Percentiles rank a stretch among this genome's conserved stretches.
Evolutionary conservation across 2,113 vertebrate species (phyloP).

Genomic region (Bufo gargarizans): DNA sequence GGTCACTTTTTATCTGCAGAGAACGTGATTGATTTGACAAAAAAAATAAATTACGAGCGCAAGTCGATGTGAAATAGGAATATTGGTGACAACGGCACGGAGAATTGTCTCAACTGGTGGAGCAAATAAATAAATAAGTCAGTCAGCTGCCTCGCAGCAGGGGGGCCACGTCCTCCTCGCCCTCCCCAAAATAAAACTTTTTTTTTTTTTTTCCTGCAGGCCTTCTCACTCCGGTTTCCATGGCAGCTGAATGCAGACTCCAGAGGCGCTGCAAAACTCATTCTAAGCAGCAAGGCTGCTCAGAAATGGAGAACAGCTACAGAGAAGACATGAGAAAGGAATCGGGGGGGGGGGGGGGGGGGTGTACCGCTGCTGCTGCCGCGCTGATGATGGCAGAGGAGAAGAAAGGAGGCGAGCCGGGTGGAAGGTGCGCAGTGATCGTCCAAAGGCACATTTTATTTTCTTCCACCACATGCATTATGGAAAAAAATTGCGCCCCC

Average conservation of each 20-base stretch:
- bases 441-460: neutral
- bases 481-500: no score
- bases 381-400: neutral
- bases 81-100: neutral
- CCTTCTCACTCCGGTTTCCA: conserved; percentile 40
- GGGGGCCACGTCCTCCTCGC: conserved; percentile 30
- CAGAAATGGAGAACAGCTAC: conserved; percentile 20
- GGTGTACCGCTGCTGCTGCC: neutral
- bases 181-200: conserved; percentile 45
- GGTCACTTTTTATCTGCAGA: conserved; percentile 3
- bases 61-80: conserved; percentile 6
- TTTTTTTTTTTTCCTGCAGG: conserved; percentile 36
- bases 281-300: conserved; percentile 15
- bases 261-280: conserved; percentile 44
- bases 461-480: neutral
- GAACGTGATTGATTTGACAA: neutral
- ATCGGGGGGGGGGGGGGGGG: neutral
- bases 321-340: conserved; percentile 38
- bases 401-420: neutral
- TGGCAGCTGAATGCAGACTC: conserved; percentile 53
- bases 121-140: conserved; percentile 28
- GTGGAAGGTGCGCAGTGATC: neutral
- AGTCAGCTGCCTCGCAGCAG: conserved; percentile 40
- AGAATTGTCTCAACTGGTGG: conserved; percentile 4
- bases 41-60: neutral